A percentile compares a stretch with the other conserved stretches of the same genome.
phyloP scores from a whole-genome alignment of 2,797 vertebrate species.

The Clarias pachynema region DNA sequence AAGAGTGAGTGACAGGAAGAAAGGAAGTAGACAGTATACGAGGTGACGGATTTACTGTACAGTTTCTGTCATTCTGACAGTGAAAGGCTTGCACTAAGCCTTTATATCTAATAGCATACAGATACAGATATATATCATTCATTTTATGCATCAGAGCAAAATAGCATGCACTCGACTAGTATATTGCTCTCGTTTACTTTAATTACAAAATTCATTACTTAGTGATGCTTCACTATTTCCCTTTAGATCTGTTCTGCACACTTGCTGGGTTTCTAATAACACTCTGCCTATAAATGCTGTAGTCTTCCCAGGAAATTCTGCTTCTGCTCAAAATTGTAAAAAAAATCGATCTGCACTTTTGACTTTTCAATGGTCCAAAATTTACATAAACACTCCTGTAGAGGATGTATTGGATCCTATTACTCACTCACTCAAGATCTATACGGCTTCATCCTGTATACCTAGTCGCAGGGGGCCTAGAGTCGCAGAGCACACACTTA shows the following conservation, averaged over 20 bases:
- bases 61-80: constrained; percentile 10
- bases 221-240: constrained; percentile 10
- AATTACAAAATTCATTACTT: background rate
- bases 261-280: background rate
- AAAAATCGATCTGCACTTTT: background rate
- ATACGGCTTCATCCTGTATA: too few species aligned
- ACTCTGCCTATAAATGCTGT: background rate
- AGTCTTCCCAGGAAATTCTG: background rate
- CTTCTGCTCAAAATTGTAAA: background rate
- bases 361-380: background rate
- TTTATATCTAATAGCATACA: constrained; percentile 11
- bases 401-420: background rate
- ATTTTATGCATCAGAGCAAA: background rate
- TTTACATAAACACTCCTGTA: constrained; percentile 7
- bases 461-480: too few species aligned
- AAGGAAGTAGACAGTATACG: constrained; percentile 7
- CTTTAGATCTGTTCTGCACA: background rate
- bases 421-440: too few species aligned
- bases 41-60: background rate
- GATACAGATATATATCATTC: background rate
- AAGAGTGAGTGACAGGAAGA: background rate
- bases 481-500: too few species aligned
- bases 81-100: background rate
- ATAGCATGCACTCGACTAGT: background rate
- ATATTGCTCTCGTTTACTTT: background rate